Percentiles rank a stretch among this genome's conserved stretches.
These are phyloP conservation scores for Sepioteuthis lessoniana DNA, from an alignment of 2,888 invertebrate species.

Conservation along the genomic window DNA sequence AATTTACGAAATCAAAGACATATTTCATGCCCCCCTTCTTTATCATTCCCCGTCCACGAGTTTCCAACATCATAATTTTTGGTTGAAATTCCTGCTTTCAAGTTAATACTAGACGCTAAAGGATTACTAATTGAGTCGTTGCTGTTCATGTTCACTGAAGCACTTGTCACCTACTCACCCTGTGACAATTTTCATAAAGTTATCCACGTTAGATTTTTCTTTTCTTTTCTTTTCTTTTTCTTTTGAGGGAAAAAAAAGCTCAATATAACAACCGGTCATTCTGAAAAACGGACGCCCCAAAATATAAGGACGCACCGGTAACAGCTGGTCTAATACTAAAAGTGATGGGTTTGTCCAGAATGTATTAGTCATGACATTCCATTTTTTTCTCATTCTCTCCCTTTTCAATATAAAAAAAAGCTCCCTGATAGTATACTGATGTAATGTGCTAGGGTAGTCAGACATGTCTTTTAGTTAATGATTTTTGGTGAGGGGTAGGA, in stretches of 20 bases:
- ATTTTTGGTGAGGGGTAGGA: neutral
- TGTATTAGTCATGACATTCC: neutral
- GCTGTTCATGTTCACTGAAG: neutral
- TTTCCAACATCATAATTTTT: slow-evolving; percentile 4
- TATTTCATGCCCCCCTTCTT: neutral
- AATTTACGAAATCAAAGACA: slow-evolving; percentile 14
- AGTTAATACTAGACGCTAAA: slow-evolving; percentile 33
- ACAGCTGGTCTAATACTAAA: slow-evolving; percentile 33
- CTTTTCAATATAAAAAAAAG: neutral
- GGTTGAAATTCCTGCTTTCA: neutral
- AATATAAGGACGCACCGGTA: neutral
- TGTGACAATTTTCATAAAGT: neutral
- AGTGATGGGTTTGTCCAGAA: neutral
- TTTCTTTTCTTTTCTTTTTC: neutral
- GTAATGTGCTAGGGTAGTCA: neutral
- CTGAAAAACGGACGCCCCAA: neutral
- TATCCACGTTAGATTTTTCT: neutral
- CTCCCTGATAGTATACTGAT: neutral
- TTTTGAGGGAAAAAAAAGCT: neutral
- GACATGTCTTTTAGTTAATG: neutral
- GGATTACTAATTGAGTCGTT: neutral
- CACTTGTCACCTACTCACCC: slow-evolving; percentile 9
- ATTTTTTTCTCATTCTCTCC: neutral
- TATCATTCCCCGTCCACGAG: neutral
- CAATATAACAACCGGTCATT: neutral